Conservation (phyloP, 2,797 vertebrate genomes). For the Gymnodraco acuticeps region DNA sequence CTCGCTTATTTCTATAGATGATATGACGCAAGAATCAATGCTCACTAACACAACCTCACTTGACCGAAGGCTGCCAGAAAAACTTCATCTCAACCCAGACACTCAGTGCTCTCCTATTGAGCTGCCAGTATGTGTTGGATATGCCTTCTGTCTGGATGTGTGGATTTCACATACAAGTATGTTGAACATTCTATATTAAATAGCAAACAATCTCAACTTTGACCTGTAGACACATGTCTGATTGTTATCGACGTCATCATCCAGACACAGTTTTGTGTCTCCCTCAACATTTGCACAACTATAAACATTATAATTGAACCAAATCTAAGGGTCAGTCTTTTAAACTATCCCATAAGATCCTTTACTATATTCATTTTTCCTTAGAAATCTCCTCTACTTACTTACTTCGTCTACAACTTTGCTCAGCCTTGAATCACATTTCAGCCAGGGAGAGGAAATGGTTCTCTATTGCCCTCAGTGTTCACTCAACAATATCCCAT, state of each 20-base stretch:
- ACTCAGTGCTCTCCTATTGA: neutral
- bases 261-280: neutral
- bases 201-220: slow-evolving; percentile 7
- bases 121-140: too few species aligned
- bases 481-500: slow-evolving; percentile 43
- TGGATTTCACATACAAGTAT: slow-evolving; percentile 11
- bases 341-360: neutral
- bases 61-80: slow-evolving; percentile 5
- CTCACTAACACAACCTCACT: neutral
- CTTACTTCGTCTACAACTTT: neutral
- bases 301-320: neutral
- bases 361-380: neutral
- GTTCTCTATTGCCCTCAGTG: slow-evolving; percentile 75
- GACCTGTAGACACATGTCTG: neutral
- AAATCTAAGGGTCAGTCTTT: neutral
- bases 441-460: neutral
- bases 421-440: slow-evolving; percentile 15
- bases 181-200: slow-evolving; percentile 16
- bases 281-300: neutral
- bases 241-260: slow-evolving; percentile 1
- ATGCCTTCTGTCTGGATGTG: too few species aligned
- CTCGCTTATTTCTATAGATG: slow-evolving; percentile 31
- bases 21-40: slow-evolving; percentile 25
- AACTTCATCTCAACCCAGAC: neutral
- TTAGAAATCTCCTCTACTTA: neutral